Conservation (phyloP, 1,140 invertebrate genomes). For the Hycleus cichorii region DNA sequence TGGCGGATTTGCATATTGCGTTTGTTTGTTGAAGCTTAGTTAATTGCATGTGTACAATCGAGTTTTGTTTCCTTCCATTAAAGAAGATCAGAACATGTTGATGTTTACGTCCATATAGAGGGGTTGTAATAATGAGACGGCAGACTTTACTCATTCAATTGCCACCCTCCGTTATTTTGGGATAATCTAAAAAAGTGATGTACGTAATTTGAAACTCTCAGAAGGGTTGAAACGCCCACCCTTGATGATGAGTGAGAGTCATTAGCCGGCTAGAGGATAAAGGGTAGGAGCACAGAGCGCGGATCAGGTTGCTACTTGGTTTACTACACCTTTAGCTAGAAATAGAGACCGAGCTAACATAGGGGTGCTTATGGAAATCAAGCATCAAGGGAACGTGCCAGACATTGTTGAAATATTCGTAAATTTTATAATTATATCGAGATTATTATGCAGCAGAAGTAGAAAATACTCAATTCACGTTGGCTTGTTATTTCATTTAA, state of each 20-base stretch:
- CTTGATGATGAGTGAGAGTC: slow-evolving; percentile 11
- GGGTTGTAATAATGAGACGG: slow-evolving; percentile 10
- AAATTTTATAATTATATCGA: too few species aligned
- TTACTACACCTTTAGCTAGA: neutral
- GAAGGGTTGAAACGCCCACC: slow-evolving; percentile 7
- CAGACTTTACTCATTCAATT: slow-evolving; percentile 6
- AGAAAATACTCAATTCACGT: too few species aligned
- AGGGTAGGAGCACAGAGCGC: neutral
- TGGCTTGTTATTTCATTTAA: too few species aligned
- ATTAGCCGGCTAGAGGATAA: slow-evolving; percentile 7
- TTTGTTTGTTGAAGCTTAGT: slow-evolving; percentile 14
- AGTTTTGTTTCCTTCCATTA: slow-evolving; percentile 13
- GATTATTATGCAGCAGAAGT: too few species aligned
- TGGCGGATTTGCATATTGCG: slow-evolving; percentile 10
- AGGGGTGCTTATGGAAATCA: neutral
- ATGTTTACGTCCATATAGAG: neutral
- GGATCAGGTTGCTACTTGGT: slow-evolving; percentile 11
- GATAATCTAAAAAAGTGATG: slow-evolving; percentile 10
- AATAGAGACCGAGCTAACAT: neutral
- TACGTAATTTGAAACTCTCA: slow-evolving; percentile 15
- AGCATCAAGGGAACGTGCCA: too few species aligned
- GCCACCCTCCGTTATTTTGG: slow-evolving; percentile 11
- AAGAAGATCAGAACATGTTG: neutral
- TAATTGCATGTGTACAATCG: slow-evolving; percentile 20
- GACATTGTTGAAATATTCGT: too few species aligned